These are phyloP conservation scores for Nemurella pictetii DNA, from an alignment of 2,888 invertebrate genomes.

Conservation along the genomic window DNA sequence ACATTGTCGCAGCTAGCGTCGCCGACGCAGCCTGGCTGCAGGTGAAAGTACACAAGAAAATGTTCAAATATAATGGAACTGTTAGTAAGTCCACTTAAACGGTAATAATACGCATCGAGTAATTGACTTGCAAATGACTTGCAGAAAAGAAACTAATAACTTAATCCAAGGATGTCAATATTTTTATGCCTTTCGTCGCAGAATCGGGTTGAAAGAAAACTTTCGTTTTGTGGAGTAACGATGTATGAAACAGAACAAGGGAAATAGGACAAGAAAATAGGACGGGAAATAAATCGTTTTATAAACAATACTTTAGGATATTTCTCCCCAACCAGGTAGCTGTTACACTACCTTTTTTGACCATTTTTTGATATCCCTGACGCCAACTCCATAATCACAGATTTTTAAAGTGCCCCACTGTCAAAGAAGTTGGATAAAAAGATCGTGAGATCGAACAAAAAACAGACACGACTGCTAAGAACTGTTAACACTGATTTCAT, in stretches of 20 bases:
- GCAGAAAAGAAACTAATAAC: conserved; percentile 4
- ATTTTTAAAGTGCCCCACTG: not conserved
- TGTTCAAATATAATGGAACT: not conserved
- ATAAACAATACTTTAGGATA: too few species aligned
- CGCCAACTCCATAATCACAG: not conserved
- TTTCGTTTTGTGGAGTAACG: not conserved
- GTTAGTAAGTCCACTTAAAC: not conserved
- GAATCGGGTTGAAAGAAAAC: not conserved
- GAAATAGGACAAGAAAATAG: too few species aligned
- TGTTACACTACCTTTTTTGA: too few species aligned
- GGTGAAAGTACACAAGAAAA: conserved; percentile 11
- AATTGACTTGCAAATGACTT: conserved; percentile 15
- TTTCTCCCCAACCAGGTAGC: too few species aligned
- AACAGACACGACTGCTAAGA: not conserved
- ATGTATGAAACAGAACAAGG: not conserved
- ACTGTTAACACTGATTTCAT: not conserved
- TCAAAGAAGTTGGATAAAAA: not conserved
- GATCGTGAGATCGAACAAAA: not conserved
- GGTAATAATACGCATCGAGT: not conserved
- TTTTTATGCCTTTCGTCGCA: not conserved
- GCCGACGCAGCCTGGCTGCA: not conserved
- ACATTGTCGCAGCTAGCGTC: not conserved
- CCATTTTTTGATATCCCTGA: not conserved
- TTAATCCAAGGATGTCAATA: conserved; percentile 10
- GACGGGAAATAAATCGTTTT: too few species aligned